A percentile compares a stretch with the other conserved stretches of the same genome.
Conservation (phyloP, 1,140 invertebrate genomes). For the Drosophila pandora region DNA sequence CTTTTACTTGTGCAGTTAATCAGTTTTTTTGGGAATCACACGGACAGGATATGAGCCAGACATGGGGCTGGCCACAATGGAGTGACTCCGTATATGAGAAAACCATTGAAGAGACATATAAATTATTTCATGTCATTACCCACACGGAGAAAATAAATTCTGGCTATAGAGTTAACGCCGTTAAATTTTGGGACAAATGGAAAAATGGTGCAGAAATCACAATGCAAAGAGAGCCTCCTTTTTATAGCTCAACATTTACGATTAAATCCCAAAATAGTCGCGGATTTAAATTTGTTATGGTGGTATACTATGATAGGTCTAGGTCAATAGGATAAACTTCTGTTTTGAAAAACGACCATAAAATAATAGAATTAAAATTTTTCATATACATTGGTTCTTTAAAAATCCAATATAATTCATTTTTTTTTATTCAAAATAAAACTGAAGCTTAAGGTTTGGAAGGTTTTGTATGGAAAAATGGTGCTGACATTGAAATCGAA, state of each 20-base stretch:
- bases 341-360: too few relatives aligned
- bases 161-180: background rate
- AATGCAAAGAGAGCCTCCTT: background rate
- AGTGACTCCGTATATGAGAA: background rate
- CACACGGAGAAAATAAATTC: background rate
- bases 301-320: background rate
- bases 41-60: background rate
- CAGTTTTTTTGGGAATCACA: background rate
- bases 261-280: background rate
- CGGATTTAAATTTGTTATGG: background rate
- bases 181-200: background rate
- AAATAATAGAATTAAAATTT: too few relatives aligned
- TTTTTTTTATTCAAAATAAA: too few relatives aligned
- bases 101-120: background rate
- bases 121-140: background rate
- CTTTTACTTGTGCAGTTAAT: background rate
- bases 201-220: background rate
- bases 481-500: too few relatives aligned
- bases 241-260: background rate
- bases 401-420: too few relatives aligned
- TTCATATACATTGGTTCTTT: too few relatives aligned
- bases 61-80: background rate
- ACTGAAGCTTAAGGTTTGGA: too few relatives aligned
- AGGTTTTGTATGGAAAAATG: too few relatives aligned
- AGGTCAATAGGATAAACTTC: too few relatives aligned